Base-by-base conservation (phyloP, 2,888 invertebrate species). In the Nomada flava region DNA sequence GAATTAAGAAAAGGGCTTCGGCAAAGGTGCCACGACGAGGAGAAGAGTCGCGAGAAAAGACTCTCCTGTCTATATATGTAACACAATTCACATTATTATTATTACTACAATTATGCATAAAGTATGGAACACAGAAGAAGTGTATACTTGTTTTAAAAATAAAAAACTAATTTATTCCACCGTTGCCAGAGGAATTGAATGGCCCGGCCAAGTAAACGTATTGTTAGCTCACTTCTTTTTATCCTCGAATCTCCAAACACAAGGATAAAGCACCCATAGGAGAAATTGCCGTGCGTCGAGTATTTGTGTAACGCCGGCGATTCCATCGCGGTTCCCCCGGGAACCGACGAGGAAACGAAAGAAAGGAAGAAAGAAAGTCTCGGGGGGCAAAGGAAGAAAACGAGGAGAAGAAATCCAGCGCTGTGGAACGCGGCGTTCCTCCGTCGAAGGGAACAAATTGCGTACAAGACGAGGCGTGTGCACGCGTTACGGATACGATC, bases 401-500 rank as follows among this genome's bases (percentile, higher is more conserved):
- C 9, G 20, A 20, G 20, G 47, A 23, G 55, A 47, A 29, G 69
- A 59, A 50, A 57, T 60, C 72, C 69, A 53, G 69, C 44, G 59
- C 52, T 50, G 67, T 50, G 78, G 69, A 76, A 83, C 80, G 76
- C 76, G 73, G 87, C 78, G 85, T 79, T 83, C 79, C 82, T 53
- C 69, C 77, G 55, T 87, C 90, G 90, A 91, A 87, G 89, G 85
- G 90, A 91, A 92, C 92, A 92, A 92, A 92, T 92, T 92, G 92
- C 91, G 90, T 92, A 92, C 92, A 91, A 90, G 91, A 85, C 87
- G 86, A 84, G 83, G 86, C 88, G 86, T 86, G 86, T 84, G 83
- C 86, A 76, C 84, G 75, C 80, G 80, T 77, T 79, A 76, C 82
- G 89, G 89, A 91, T 90, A 89, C 88, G 87, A 89, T 87, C 90